A percentile compares a stretch with the other conserved stretches of the same genome.
Evolutionary conservation across 2,797 vertebrate genomes (phyloP).

Genomic region (Tachyglossus aculeatus): DNA sequence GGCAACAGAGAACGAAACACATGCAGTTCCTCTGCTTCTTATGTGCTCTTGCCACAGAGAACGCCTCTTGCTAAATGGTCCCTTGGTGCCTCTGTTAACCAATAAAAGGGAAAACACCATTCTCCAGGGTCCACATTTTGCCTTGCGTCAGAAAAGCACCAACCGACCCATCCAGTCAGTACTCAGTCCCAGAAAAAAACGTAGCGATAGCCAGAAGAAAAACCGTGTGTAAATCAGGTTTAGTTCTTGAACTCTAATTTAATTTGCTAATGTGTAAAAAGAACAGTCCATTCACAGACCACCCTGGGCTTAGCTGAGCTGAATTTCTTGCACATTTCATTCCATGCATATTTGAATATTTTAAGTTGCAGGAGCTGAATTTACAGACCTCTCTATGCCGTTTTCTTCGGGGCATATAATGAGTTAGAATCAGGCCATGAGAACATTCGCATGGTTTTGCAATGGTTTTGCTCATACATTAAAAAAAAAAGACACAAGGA

Average conservation of each 20-base stretch:
- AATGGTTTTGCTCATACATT: conserved; percentile 48
- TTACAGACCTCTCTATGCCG: conserved; percentile 63
- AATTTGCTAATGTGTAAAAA: conserved; percentile 55
- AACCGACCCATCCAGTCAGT: conserved; percentile 13
- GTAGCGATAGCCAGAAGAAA: not conserved
- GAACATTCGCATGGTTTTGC: conserved; percentile 59
- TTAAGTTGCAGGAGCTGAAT: conserved; percentile 64
- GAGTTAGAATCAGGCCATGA: conserved; percentile 60
- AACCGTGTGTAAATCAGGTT: conserved; percentile 40
- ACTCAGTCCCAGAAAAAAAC: too few species aligned
- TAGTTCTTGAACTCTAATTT: conserved; percentile 56
- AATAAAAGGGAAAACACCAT: conserved; percentile 25
- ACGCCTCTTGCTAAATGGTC: not conserved
- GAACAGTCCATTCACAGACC: conserved; percentile 52
- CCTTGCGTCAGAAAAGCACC: conserved; percentile 28
- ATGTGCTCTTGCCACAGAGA: not conserved
- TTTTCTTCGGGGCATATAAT: conserved; percentile 69
- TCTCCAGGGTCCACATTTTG: not conserved
- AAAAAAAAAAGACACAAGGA: conserved; percentile 34
- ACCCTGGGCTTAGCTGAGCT: conserved; percentile 40
- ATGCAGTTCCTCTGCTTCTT: not conserved
- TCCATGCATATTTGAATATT: conserved; percentile 60
- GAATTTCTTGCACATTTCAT: conserved; percentile 56
- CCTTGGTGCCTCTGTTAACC: conserved; percentile 14
- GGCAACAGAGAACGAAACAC: not conserved